Conservation (phyloP, 37 sponge, comb jelly and placozoan genomes). For the Halisarca cf. caerulea region DNA sequence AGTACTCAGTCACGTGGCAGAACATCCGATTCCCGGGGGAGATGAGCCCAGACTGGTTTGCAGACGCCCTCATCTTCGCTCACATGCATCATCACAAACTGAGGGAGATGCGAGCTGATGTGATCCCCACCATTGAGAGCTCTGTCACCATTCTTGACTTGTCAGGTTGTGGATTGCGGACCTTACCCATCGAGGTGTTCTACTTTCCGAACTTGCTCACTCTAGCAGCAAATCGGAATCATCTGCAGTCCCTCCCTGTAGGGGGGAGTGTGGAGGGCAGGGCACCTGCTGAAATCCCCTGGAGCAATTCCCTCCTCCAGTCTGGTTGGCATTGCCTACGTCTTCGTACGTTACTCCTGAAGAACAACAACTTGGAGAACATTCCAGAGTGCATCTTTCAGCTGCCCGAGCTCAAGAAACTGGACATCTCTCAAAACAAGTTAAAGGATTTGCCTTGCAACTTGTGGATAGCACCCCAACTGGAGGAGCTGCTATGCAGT, state of each 20-base stretch:
- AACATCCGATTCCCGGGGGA: neutral
- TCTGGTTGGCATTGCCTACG: conserved; percentile 42
- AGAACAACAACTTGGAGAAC: conserved; percentile 26
- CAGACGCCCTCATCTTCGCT: neutral
- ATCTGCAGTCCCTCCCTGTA: conserved; percentile 46
- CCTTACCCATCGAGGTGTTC: conserved; percentile 63
- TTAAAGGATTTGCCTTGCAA: conserved; percentile 47
- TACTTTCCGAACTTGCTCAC: conserved; percentile 49
- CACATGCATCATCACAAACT: conserved; percentile 30
- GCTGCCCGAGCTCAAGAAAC: conserved; percentile 45
- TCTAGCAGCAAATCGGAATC: conserved; percentile 46
- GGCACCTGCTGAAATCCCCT: neutral
- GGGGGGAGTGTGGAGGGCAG: neutral
- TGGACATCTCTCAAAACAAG: conserved; percentile 63
- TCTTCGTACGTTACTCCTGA: conserved; percentile 37
- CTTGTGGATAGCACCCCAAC: conserved; percentile 78
- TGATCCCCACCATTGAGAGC: neutral
- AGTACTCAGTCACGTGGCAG: conserved; percentile 42
- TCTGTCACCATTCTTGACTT: conserved; percentile 62
- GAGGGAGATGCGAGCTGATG: neutral
- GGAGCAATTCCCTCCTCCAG: neutral
- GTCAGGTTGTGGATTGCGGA: conserved; percentile 30
- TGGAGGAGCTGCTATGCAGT: conserved; percentile 46
- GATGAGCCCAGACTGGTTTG: conserved; percentile 51
- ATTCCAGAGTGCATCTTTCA: conserved; percentile 68